These are phyloP conservation scores for Zeuzera pyrina DNA, from an alignment of 2,888 invertebrate genomes.

Conservation along the genomic window DNA sequence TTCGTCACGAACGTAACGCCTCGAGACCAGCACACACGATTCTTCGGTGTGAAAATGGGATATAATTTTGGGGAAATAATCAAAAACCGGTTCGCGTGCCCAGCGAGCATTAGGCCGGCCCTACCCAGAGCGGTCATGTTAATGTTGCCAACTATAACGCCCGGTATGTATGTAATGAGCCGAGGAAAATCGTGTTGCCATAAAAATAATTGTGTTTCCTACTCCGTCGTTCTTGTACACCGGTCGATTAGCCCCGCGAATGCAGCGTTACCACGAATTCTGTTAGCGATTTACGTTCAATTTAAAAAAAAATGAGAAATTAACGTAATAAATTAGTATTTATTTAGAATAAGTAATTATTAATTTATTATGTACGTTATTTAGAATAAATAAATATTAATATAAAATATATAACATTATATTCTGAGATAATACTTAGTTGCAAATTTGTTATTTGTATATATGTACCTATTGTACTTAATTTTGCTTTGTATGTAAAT, in stretches of 20 bases:
- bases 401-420: no score
- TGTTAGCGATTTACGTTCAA: background rate
- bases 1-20: constrained; percentile 51
- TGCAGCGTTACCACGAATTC: no score
- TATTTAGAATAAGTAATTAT: background rate
- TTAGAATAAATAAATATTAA: no score
- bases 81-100: constrained; percentile 69
- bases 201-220: constrained; percentile 70
- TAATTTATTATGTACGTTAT: background rate
- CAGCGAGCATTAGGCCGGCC: constrained; percentile 60
- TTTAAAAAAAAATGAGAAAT: background rate
- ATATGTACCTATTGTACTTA: no score
- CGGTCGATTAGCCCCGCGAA: constrained; percentile 38
- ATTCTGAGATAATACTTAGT: no score
- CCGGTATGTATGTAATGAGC: constrained; percentile 68
- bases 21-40: constrained; percentile 40
- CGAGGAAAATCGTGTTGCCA: constrained; percentile 71
- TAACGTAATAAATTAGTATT: background rate
- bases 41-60: constrained; percentile 65
- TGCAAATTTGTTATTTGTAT: no score
- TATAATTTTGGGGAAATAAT: constrained; percentile 71
- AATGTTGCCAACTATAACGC: constrained; percentile 64
- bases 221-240: constrained; percentile 39
- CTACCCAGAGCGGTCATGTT: constrained; percentile 62
- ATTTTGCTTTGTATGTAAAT: no score